phyloP scores from a whole-genome alignment of 2,113 vertebrate genomes.

The Cricetomys ansorgei region DNA sequence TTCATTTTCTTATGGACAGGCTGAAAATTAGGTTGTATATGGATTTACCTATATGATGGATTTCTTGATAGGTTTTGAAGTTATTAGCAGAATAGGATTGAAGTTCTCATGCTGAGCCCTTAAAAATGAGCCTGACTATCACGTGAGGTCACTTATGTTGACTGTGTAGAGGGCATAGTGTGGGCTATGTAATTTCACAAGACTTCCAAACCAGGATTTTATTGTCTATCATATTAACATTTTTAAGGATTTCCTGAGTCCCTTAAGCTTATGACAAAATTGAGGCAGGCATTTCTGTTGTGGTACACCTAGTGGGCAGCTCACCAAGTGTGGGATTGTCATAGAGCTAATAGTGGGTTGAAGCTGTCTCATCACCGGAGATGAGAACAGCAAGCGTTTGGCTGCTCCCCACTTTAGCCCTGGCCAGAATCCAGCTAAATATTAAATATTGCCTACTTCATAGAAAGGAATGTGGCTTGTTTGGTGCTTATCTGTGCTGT shows the following conservation, averaged over 20 bases:
- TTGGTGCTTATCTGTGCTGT: too few species aligned
- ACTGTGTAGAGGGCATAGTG: neutral
- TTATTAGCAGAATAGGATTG: neutral
- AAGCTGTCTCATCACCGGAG: too few species aligned
- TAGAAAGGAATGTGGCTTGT: too few species aligned
- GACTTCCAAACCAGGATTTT: neutral
- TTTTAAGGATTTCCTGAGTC: neutral
- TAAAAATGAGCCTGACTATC: neutral
- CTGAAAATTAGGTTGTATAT: neutral
- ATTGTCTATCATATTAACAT: neutral
- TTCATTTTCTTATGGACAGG: neutral
- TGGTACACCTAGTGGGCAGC: too few species aligned
- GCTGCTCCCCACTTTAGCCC: too few species aligned
- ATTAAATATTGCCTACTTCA: too few species aligned
- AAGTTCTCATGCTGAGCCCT: neutral
- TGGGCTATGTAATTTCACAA: neutral
- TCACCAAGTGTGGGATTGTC: too few species aligned
- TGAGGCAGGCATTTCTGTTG: neutral
- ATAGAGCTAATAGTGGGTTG: too few species aligned
- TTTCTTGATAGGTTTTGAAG: neutral
- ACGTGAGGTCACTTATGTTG: neutral
- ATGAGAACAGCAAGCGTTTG: too few species aligned
- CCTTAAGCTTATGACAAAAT: neutral
- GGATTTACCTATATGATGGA: neutral
- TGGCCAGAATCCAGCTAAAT: too few species aligned